A percentile compares a stretch with the other conserved stretches of the same genome.
Evolutionary conservation across 1,140 invertebrate species (phyloP).

Genomic region (Tetramorium parvispinum): DNA sequence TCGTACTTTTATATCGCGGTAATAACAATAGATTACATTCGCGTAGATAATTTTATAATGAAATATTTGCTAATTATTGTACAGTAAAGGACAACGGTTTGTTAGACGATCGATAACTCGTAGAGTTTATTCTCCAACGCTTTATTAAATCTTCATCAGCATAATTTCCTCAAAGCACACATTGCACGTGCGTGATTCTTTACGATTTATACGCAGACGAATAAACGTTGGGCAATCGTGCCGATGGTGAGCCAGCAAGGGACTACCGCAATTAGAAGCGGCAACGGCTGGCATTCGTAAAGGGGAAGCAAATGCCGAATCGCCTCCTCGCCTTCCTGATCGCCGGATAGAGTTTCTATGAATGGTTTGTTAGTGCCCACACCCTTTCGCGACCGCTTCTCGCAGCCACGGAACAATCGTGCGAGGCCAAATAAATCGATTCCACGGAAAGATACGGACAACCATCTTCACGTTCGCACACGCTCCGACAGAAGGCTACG

Average conservation of each 20-base stretch:
- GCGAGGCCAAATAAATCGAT: background rate
- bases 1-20: background rate
- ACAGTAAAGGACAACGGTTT: background rate
- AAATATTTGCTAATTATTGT: background rate
- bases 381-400: constrained; percentile 78
- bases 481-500: background rate
- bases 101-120: background rate
- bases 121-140: background rate
- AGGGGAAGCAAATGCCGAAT: constrained; percentile 82
- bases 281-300: constrained; percentile 75
- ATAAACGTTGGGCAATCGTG: background rate
- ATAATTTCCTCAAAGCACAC: background rate
- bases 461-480: background rate
- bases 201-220: background rate
- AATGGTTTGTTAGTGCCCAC: constrained; percentile 83
- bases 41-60: background rate
- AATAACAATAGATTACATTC: background rate
- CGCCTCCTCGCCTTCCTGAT: constrained; percentile 79
- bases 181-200: too few relatives aligned
- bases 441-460: background rate
- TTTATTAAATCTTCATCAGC: background rate
- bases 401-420: constrained; percentile 35
- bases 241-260: constrained; percentile 29
- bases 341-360: constrained; percentile 85
- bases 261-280: constrained; percentile 55